Conservation (phyloP, 1,140 invertebrate species). For the Theocolax elegans region DNA sequence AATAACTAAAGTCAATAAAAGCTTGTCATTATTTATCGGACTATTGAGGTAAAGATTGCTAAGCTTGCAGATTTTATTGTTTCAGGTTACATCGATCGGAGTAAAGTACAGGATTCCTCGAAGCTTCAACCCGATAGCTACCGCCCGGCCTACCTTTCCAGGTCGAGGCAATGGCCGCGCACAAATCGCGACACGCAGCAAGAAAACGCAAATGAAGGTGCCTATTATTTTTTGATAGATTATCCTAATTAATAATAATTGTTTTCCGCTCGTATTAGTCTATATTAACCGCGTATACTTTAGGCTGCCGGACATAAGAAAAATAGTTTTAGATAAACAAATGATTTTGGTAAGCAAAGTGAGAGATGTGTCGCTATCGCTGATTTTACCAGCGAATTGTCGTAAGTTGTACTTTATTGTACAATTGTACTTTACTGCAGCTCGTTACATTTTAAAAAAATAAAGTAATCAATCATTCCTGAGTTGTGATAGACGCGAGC, state of each 20-base stretch:
- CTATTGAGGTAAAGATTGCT: too few relatives aligned
- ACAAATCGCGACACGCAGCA: conserved; percentile 56
- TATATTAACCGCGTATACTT: conserved; percentile 44
- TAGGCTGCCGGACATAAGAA: conserved; percentile 63
- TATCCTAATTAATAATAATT: conserved; percentile 19
- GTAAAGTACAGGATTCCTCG: conserved; percentile 58
- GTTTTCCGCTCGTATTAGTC: conserved; percentile 33
- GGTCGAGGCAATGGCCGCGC: conserved; percentile 52
- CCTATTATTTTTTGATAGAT: conserved; percentile 41
- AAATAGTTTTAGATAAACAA: conserved; percentile 58
- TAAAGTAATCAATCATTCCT: too few relatives aligned
- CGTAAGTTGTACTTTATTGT: conserved; percentile 49
- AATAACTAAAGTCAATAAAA: too few relatives aligned
- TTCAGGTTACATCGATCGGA: conserved; percentile 64
- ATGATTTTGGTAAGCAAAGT: conserved; percentile 61
- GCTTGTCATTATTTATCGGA: too few relatives aligned
- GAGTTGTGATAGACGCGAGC: background rate
- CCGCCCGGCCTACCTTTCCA: conserved; percentile 58
- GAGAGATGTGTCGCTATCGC: conserved; percentile 56
- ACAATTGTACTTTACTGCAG: too few relatives aligned
- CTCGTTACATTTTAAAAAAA: too few relatives aligned
- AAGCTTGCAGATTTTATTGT: conserved; percentile 47
- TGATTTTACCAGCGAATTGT: conserved; percentile 55
- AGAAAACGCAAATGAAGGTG: conserved; percentile 66
- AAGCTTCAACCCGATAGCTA: conserved; percentile 53